These are phyloP conservation scores for Heteromyza rotundicornis DNA, from an alignment of 2,888 invertebrate genomes.

Conservation along the genomic window DNA sequence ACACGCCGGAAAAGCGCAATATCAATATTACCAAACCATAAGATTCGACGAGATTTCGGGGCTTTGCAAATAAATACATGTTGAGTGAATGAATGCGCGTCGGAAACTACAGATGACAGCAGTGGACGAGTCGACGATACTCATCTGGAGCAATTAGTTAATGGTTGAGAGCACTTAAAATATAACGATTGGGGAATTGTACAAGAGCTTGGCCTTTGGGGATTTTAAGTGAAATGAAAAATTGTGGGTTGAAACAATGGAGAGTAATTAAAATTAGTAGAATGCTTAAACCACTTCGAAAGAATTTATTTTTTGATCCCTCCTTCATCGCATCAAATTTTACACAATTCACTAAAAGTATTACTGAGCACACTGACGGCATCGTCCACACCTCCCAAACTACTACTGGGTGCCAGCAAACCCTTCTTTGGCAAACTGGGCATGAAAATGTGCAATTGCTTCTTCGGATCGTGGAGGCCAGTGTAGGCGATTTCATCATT, in stretches of 20 bases:
- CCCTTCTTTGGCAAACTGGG: constrained; percentile 69
- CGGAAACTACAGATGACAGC: neutral
- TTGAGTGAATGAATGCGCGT: neutral
- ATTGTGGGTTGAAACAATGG: too few relatives aligned
- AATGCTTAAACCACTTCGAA: too few relatives aligned
- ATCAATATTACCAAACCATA: constrained; percentile 25
- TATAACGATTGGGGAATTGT: neutral
- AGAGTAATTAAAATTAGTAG: too few relatives aligned
- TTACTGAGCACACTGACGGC: constrained; percentile 45
- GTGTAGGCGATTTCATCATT: constrained; percentile 17
- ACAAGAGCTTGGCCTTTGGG: too few relatives aligned
- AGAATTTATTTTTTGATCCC: too few relatives aligned
- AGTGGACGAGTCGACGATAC: too few relatives aligned
- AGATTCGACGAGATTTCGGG: constrained; percentile 27
- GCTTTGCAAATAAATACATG: constrained; percentile 24
- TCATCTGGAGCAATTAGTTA: too few relatives aligned
- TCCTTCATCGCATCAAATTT: too few relatives aligned
- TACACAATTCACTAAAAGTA: constrained; percentile 50
- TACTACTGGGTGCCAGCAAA: constrained; percentile 27
- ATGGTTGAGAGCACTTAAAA: too few relatives aligned
- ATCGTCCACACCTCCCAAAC: constrained; percentile 38
- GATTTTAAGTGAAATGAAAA: too few relatives aligned
- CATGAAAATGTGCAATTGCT: constrained; percentile 79
- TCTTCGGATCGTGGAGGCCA: constrained; percentile 61
- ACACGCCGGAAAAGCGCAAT: constrained; percentile 35